These are phyloP conservation scores for Homalodisca vitripennis DNA, from an alignment of 1,140 invertebrate species.

Conservation along the genomic window DNA sequence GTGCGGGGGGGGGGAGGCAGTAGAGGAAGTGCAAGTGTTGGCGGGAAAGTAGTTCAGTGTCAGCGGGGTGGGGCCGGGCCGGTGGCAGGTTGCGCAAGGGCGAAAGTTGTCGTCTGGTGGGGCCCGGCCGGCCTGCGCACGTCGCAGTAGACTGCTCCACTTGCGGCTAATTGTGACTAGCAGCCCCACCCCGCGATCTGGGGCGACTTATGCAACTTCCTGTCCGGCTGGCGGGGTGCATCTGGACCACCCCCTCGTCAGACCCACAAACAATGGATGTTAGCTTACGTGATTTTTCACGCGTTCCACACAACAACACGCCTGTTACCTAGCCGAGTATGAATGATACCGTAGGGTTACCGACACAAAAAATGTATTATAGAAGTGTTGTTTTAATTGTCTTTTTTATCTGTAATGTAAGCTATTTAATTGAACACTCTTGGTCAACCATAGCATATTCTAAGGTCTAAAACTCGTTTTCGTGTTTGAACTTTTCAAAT, in stretches of 20 bases:
- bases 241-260: conserved; percentile 9
- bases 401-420: too few species aligned
- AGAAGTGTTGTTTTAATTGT: too few species aligned
- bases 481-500: too few species aligned
- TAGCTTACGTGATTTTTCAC: too few species aligned
- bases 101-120: conserved; percentile 17
- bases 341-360: too few species aligned
- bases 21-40: neutral
- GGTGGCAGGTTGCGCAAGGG: conserved; percentile 14
- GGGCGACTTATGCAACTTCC: conserved; percentile 17
- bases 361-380: too few species aligned
- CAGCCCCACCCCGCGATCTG: neutral
- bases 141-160: conserved; percentile 20
- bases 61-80: neutral
- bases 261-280: too few species aligned
- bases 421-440: too few species aligned
- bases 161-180: conserved; percentile 19
- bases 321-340: too few species aligned
- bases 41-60: conserved; percentile 19
- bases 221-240: conserved; percentile 1
- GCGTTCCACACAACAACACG: too few species aligned
- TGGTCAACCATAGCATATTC: too few species aligned
- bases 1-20: neutral
- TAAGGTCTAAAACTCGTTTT: too few species aligned
- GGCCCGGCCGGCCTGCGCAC: neutral